Evolutionary conservation across 2,113 vertebrate genomes (phyloP).

Genomic region (Podocnemis expansa): DNA sequence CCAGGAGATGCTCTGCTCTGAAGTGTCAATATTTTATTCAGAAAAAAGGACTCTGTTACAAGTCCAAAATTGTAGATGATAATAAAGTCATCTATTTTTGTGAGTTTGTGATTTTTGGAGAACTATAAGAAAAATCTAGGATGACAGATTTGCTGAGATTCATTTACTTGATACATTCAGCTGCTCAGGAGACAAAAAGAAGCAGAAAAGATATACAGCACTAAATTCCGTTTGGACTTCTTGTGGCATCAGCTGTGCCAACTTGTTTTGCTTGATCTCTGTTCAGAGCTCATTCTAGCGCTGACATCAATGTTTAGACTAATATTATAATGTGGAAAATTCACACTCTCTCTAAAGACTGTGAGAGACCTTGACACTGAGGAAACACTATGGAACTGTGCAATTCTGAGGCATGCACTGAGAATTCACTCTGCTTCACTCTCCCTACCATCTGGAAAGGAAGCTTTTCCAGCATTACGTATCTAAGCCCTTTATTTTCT

Average conservation of each 20-base stretch:
- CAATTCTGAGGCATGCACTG: neutral
- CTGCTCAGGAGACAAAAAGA: neutral
- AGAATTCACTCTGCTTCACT: neutral
- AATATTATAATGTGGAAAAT: neutral
- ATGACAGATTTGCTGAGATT: neutral
- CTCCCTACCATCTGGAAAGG: neutral
- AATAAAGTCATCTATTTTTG: neutral
- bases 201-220: neutral
- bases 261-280: neutral
- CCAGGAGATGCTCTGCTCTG: neutral
- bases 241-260: neutral
- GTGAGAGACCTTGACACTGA: neutral
- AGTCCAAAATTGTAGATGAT: neutral
- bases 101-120: neutral
- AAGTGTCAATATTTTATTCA: neutral
- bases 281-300: neutral
- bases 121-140: neutral
- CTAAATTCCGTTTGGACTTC: neutral
- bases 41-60: neutral
- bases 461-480: neutral
- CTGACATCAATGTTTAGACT: neutral
- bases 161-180: neutral
- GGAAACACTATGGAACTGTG: neutral
- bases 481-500: neutral
- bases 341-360: neutral